phyloP scores from a whole-genome alignment of 2,888 invertebrate species.

The Hypercompe scribonia region DNA sequence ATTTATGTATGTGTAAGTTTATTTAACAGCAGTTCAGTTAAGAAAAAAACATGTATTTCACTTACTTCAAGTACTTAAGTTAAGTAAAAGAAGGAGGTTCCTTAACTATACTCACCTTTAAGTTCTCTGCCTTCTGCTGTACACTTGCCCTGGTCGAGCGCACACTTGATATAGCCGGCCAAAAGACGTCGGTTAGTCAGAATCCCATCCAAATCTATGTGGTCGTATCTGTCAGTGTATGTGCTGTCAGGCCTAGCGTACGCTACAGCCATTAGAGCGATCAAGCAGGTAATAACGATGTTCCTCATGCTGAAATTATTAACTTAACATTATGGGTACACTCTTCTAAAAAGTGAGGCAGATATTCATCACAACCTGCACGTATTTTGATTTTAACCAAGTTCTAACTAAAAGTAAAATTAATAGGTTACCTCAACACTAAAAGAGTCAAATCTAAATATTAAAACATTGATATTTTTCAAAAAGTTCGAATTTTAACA shows the following conservation, averaged over 20 bases:
- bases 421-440: too few relatives aligned
- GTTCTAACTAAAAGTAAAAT: too few relatives aligned
- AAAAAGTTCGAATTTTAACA: too few relatives aligned
- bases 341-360: not conserved
- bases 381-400: too few relatives aligned
- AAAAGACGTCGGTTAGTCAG: constrained; percentile 88
- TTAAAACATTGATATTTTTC: too few relatives aligned
- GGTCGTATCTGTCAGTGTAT: constrained; percentile 89
- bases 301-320: constrained; percentile 65
- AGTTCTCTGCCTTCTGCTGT: constrained; percentile 90
- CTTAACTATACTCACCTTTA: constrained; percentile 84
- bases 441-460: too few relatives aligned
- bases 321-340: not conserved
- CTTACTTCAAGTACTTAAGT: too few relatives aligned
- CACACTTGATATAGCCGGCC: constrained; percentile 89
- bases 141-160: constrained; percentile 88
- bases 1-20: too few relatives aligned
- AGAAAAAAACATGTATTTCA: not conserved
- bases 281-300: constrained; percentile 58
- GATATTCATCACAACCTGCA: too few relatives aligned
- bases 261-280: constrained; percentile 62
- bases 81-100: too few relatives aligned
- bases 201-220: constrained; percentile 89
- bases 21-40: too few relatives aligned
- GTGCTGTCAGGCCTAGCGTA: constrained; percentile 39